Evolutionary conservation across 2,888 invertebrate genomes (phyloP).

Genomic region (Adelognathus sp.): DNA sequence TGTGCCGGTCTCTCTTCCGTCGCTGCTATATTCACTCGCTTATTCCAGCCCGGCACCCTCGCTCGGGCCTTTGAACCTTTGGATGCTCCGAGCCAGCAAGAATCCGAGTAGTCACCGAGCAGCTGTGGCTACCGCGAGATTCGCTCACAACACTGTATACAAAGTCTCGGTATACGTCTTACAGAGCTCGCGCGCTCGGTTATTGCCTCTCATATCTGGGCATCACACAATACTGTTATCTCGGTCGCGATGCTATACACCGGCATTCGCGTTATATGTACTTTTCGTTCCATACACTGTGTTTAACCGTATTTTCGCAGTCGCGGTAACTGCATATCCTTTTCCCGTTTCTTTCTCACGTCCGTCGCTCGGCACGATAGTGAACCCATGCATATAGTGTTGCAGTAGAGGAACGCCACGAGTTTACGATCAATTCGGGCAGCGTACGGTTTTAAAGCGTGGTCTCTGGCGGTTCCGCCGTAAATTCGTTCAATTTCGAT

Average conservation of each 20-base stretch:
- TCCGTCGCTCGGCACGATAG: slow-evolving; percentile 20
- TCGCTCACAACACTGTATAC: neutral
- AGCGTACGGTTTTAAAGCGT: slow-evolving; percentile 34
- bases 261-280: slow-evolving; percentile 24
- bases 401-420: too few relatives aligned
- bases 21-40: slow-evolving; percentile 26
- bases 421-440: slow-evolving; percentile 55
- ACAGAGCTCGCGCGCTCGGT: neutral
- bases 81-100: slow-evolving; percentile 1
- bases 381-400: too few relatives aligned
- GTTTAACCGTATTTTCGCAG: slow-evolving; percentile 4
- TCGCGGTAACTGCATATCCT: neutral
- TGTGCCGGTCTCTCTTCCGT: neutral
- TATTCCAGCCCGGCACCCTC: slow-evolving; percentile 10
- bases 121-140: slow-evolving; percentile 4
- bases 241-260: slow-evolving; percentile 42
- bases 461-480: slow-evolving; percentile 30
- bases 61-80: slow-evolving; percentile 26
- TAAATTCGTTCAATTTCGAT: slow-evolving; percentile 57
- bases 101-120: slow-evolving; percentile 36
- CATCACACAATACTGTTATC: slow-evolving; percentile 39
- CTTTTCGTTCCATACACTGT: slow-evolving; percentile 24
- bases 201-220: slow-evolving; percentile 49
- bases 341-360: slow-evolving; percentile 25
- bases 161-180: neutral